A percentile compares a stretch with the other conserved stretches of the same genome.
These are phyloP conservation scores for Phasia obesa DNA, from an alignment of 2,888 invertebrate genomes.

Conservation along the genomic window DNA sequence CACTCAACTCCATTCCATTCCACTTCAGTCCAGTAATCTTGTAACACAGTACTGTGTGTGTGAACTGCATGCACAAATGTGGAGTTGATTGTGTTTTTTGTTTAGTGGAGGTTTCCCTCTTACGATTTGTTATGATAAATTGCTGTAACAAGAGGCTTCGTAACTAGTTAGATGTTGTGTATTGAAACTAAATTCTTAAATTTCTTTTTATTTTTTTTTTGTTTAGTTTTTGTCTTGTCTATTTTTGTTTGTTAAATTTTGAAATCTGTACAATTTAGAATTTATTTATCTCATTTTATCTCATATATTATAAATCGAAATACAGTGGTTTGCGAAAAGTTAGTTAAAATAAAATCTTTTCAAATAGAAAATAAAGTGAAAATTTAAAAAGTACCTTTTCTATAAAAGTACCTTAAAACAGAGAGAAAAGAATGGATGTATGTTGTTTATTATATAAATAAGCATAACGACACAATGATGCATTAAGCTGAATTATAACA, in stretches of 20 bases:
- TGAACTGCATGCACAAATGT: neutral
- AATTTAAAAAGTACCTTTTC: neutral
- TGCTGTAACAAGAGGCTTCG: slow-evolving; percentile 61
- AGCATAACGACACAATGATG: too few species aligned
- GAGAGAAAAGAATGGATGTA: too few species aligned
- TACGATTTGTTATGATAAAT: slow-evolving; percentile 65
- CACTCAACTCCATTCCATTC: too few species aligned
- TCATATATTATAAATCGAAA: slow-evolving; percentile 39
- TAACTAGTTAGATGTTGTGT: slow-evolving; percentile 7
- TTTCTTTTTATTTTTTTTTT: slow-evolving; percentile 15
- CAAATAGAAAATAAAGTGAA: too few species aligned
- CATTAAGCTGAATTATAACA: too few species aligned
- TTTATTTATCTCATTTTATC: slow-evolving; percentile 57
- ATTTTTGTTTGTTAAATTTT: slow-evolving; percentile 23
- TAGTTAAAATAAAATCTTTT: slow-evolving; percentile 4
- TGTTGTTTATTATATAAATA: too few species aligned
- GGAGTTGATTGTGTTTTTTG: slow-evolving; percentile 9
- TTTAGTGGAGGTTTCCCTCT: slow-evolving; percentile 58
- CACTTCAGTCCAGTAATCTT: slow-evolving; percentile 51
- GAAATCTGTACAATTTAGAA: slow-evolving; percentile 54
- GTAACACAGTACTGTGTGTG: slow-evolving; percentile 11
- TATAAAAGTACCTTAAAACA: too few species aligned
- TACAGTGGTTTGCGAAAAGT: slow-evolving; percentile 11
- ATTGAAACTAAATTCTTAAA: neutral
- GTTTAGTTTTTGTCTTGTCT: neutral